These are phyloP conservation scores for Brachypalpus laphriformis DNA, from an alignment of 2,888 invertebrate genomes.

Conservation along the genomic window DNA sequence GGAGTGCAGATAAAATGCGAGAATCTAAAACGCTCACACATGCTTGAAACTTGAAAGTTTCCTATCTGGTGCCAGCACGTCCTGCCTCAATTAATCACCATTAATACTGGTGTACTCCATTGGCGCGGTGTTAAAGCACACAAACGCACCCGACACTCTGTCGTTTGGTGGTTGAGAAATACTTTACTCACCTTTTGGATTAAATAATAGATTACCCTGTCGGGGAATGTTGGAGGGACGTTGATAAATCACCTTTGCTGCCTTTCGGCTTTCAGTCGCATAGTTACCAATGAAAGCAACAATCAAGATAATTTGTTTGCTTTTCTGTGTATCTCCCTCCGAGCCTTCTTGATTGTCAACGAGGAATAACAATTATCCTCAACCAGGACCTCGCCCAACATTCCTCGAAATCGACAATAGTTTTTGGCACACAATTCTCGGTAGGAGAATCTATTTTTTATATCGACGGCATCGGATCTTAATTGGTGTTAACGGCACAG, in stretches of 20 bases:
- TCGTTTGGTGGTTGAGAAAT: background rate
- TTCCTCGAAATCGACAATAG: background rate
- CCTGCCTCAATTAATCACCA: slow-evolving; percentile 13
- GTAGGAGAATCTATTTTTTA: background rate
- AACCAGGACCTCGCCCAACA: background rate
- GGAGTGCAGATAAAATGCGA: background rate
- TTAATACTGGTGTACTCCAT: background rate
- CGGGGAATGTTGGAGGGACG: background rate
- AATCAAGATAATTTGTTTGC: slow-evolving; percentile 48
- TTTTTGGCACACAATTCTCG: background rate
- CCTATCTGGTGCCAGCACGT: background rate
- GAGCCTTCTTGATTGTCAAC: background rate
- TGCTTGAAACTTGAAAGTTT: background rate
- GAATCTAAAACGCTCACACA: background rate
- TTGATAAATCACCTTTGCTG: slow-evolving; percentile 31
- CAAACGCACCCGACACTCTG: background rate
- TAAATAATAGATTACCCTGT: slow-evolving; percentile 16
- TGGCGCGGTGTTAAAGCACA: background rate
- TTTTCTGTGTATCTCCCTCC: background rate
- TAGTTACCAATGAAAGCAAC: background rate
- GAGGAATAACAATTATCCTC: slow-evolving; percentile 7
- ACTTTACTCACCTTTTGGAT: slow-evolving; percentile 6
- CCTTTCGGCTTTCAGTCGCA: background rate
- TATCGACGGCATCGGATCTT: background rate
- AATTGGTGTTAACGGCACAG: background rate